A percentile compares a stretch with the other conserved stretches of the same genome.
phyloP scores from a whole-genome alignment of 2,888 invertebrate genomes.

The Meteorus cinctellus region DNA sequence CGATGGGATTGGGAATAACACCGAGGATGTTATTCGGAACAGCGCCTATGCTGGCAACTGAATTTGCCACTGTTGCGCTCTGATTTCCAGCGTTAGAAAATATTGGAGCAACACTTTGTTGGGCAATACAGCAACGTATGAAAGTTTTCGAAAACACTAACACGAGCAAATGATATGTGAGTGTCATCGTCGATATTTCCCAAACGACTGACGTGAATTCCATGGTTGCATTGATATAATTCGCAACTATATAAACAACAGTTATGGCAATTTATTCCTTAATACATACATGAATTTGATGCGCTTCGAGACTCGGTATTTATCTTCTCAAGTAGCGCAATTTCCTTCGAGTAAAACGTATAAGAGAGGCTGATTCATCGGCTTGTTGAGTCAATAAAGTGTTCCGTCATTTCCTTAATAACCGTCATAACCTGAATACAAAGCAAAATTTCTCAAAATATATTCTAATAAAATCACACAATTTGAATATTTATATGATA shows the following conservation, averaged over 20 bases:
- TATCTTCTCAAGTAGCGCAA: constrained; percentile 46
- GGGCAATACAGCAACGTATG: constrained; percentile 26
- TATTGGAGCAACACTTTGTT: constrained; percentile 34
- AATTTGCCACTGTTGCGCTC: constrained; percentile 17
- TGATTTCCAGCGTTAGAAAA: constrained; percentile 46
- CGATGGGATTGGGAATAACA: constrained; percentile 21
- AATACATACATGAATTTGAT: constrained; percentile 39
- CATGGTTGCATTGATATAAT: constrained; percentile 10
- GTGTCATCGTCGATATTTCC: constrained; percentile 10
- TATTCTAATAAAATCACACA: neutral
- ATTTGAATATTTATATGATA: neutral
- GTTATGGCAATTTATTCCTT: constrained; percentile 31
- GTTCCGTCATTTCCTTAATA: neutral
- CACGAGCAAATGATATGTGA: constrained; percentile 14
- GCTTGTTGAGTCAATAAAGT: constrained; percentile 57
- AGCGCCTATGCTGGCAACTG: neutral
- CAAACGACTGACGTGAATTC: constrained; percentile 34
- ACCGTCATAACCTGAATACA: constrained; percentile 8
- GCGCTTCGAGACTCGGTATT: constrained; percentile 38
- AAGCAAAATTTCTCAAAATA: neutral
- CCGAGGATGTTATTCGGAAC: neutral
- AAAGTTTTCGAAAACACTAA: constrained; percentile 31
- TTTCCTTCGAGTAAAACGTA: constrained; percentile 50
- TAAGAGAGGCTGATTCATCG: constrained; percentile 58
- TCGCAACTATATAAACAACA: constrained; percentile 12